Evolutionary conservation across 2,888 invertebrate species (phyloP).

Genomic region (Globia sparganii): DNA sequence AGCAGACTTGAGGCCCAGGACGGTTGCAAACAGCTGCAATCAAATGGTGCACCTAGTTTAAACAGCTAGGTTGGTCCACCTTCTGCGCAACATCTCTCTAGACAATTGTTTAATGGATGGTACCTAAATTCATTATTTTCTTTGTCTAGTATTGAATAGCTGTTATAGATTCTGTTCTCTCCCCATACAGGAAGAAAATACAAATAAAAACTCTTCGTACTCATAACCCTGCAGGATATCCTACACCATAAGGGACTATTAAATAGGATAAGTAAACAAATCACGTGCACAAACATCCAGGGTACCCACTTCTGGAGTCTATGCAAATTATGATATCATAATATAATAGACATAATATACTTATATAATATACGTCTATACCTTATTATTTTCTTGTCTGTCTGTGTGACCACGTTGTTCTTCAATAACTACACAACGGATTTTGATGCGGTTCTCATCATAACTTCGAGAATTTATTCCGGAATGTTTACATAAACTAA

Average conservation of each 20-base stretch:
- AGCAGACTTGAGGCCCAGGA: too few relatives aligned
- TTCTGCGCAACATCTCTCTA: too few relatives aligned
- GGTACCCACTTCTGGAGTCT: background rate
- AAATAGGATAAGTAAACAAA: background rate
- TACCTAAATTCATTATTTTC: too few relatives aligned
- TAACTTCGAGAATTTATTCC: too few relatives aligned
- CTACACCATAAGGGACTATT: constrained; percentile 31
- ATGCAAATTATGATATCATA: background rate
- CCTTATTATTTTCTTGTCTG: background rate
- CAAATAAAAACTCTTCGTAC: background rate
- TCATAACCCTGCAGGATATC: constrained; percentile 43
- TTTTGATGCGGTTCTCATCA: too few relatives aligned
- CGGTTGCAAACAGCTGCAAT: too few relatives aligned
- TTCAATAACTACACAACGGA: background rate
- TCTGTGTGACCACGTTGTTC: background rate
- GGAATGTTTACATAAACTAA: background rate
- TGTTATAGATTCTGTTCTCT: constrained; percentile 2
- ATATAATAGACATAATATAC: background rate
- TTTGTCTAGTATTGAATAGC: background rate
- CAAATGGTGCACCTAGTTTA: too few relatives aligned
- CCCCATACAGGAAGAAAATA: constrained; percentile 32
- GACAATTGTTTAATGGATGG: too few relatives aligned
- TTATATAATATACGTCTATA: background rate
- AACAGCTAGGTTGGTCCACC: too few relatives aligned
- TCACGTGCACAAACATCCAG: constrained; percentile 34